phyloP scores from a whole-genome alignment of 2,888 invertebrate genomes.

The Oasisia sp. region DNA sequence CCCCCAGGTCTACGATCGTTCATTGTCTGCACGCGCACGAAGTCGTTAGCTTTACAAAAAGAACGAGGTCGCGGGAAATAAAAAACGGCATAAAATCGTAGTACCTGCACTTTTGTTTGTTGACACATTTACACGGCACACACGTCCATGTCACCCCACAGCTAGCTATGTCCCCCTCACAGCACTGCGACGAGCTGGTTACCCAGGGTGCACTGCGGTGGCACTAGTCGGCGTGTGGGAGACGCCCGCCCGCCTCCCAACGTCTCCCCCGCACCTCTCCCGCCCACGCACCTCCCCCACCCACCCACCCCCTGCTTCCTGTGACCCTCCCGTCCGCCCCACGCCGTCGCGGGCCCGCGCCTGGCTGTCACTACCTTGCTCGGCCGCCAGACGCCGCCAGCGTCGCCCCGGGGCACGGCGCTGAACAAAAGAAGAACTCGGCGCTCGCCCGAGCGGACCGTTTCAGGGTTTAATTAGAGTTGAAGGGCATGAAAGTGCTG shows the following conservation, averaged over 20 bases:
- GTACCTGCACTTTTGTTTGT: too few species aligned
- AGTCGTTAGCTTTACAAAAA: too few species aligned
- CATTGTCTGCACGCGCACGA: background rate
- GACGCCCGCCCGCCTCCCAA: background rate
- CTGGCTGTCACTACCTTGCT: slow-evolving; percentile 17
- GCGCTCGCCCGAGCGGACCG: background rate
- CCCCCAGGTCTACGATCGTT: background rate
- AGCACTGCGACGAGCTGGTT: background rate
- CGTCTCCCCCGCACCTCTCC: background rate
- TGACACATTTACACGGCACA: background rate
- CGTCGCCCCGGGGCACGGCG: slow-evolving; percentile 1
- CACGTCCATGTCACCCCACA: background rate
- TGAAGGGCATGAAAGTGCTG: slow-evolving; percentile 9
- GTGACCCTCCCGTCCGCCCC: background rate
- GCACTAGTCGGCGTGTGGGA: background rate
- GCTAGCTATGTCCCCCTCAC: background rate
- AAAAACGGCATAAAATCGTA: too few species aligned
- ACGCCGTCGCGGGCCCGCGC: background rate
- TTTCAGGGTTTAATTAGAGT: slow-evolving; percentile 17
- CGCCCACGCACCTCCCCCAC: background rate
- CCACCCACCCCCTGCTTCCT: background rate
- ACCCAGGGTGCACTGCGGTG: background rate
- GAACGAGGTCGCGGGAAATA: too few species aligned
- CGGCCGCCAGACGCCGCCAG: slow-evolving; percentile 5
- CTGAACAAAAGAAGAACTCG: slow-evolving; percentile 17